Percentiles rank a stretch among this genome's conserved stretches.
Conservation (phyloP, 2,113 vertebrate genomes). For the Zingel zingel region DNA sequence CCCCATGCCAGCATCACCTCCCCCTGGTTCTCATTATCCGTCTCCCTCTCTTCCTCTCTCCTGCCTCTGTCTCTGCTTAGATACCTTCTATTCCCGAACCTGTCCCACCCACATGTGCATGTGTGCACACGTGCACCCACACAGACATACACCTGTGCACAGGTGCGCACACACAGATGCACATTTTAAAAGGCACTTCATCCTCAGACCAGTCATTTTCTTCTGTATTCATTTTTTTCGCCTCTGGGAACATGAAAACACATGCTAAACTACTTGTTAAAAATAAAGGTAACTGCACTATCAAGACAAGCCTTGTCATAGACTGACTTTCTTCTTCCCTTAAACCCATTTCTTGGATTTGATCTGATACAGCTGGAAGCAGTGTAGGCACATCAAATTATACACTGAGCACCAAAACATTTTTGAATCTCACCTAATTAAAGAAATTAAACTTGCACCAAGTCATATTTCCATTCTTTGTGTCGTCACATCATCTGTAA, state of each 20-base stretch:
- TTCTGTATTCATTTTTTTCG: not conserved
- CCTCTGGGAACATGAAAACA: constrained; percentile 34
- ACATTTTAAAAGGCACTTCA: constrained; percentile 37
- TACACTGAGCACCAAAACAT: not conserved
- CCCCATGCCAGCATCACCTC: constrained; percentile 82
- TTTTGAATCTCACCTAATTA: not conserved
- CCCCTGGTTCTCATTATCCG: constrained; percentile 84
- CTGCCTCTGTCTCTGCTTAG: constrained; percentile 57
- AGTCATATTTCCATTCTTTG: not conserved
- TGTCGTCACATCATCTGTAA: not conserved
- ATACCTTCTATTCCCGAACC: constrained; percentile 72
- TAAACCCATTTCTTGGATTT: constrained; percentile 31
- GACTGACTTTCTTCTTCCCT: not conserved
- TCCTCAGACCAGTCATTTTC: constrained; percentile 41
- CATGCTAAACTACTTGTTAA: constrained; percentile 43
- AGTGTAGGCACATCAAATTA: not conserved
- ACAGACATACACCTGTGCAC: constrained; percentile 31
- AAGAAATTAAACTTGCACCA: not conserved
- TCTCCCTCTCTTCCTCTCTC: constrained; percentile 67
- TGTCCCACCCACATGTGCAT: constrained; percentile 73
- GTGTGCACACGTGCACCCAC: constrained; percentile 30
- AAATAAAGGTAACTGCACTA: constrained; percentile 14
- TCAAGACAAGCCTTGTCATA: constrained; percentile 13
- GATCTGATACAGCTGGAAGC: not conserved
- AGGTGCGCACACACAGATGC: constrained; percentile 1